Evolutionary conservation across 2,797 vertebrate genomes (phyloP).

Genomic region (Antennarius maculatus): DNA sequence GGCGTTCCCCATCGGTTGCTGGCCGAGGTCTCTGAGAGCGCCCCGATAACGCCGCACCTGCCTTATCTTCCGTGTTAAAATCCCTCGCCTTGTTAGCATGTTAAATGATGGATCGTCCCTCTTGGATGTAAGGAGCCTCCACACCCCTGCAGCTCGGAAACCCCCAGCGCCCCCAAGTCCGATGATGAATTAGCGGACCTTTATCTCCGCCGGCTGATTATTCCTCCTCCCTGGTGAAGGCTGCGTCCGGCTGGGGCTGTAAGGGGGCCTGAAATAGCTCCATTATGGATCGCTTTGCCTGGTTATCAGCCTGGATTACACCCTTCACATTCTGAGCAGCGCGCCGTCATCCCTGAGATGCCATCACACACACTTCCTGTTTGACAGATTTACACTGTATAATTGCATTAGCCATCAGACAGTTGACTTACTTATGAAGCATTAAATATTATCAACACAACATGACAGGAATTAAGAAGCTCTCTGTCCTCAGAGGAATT

Average conservation of each 20-base stretch:
- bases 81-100: constrained; percentile 73
- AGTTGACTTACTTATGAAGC: constrained; percentile 15
- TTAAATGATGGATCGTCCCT: constrained; percentile 78
- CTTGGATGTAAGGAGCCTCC: constrained; percentile 32
- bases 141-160: constrained; percentile 46
- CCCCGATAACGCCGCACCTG: constrained; percentile 57
- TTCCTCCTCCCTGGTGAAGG: constrained; percentile 55
- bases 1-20: constrained; percentile 21
- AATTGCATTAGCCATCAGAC: constrained; percentile 6
- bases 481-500: constrained; percentile 27
- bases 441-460: constrained; percentile 30
- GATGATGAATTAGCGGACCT: constrained; percentile 74
- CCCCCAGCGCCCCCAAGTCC: constrained; percentile 35
- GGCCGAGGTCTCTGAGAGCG: constrained; percentile 48
- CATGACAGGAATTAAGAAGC: constrained; percentile 32
- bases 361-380: not conserved
- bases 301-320: constrained; percentile 43
- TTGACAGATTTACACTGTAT: constrained; percentile 14
- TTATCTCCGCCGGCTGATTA: constrained; percentile 74
- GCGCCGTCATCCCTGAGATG: not conserved
- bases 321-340: constrained; percentile 15
- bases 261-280: constrained; percentile 58
- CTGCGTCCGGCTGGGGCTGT: constrained; percentile 33
- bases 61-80: constrained; percentile 74
- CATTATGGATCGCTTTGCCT: constrained; percentile 56